phyloP scores from a whole-genome alignment of 2,888 invertebrate species.

The Latheticus oryzae region DNA sequence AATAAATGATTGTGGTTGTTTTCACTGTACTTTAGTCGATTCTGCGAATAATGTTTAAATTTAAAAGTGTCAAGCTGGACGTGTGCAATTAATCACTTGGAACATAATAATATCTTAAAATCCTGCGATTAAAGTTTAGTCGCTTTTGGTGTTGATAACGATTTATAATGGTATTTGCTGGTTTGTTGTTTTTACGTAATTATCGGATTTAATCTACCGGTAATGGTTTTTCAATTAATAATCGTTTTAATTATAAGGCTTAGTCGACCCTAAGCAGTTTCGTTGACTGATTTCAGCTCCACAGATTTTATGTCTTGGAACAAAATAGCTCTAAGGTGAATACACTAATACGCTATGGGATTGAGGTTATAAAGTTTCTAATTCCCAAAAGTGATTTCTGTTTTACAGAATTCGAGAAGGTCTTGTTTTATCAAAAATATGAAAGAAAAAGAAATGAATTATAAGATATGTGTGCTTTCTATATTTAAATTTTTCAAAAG shows the following conservation, averaged over 20 bases:
- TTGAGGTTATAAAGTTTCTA: slow-evolving; percentile 17
- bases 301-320: no score
- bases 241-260: no score
- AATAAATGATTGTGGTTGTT: slow-evolving; percentile 48
- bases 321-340: no score
- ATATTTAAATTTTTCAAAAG: neutral
- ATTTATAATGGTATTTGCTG: no score
- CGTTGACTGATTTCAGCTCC: no score
- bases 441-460: slow-evolving; percentile 5
- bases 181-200: no score
- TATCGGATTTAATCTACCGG: no score
- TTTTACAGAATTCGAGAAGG: slow-evolving; percentile 4
- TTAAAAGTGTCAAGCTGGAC: slow-evolving; percentile 29
- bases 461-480: neutral
- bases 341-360: slow-evolving; percentile 3
- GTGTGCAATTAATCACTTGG: slow-evolving; percentile 31
- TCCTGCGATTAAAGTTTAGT: no score
- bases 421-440: neutral
- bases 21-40: slow-evolving; percentile 38
- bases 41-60: slow-evolving; percentile 41
- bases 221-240: no score
- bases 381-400: slow-evolving; percentile 13
- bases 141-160: no score
- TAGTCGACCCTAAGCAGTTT: no score
- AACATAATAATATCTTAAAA: slow-evolving; percentile 23